These are phyloP conservation scores for Hippocampus kuda DNA, from an alignment of 2,797 vertebrate genomes.

Conservation along the genomic window DNA sequence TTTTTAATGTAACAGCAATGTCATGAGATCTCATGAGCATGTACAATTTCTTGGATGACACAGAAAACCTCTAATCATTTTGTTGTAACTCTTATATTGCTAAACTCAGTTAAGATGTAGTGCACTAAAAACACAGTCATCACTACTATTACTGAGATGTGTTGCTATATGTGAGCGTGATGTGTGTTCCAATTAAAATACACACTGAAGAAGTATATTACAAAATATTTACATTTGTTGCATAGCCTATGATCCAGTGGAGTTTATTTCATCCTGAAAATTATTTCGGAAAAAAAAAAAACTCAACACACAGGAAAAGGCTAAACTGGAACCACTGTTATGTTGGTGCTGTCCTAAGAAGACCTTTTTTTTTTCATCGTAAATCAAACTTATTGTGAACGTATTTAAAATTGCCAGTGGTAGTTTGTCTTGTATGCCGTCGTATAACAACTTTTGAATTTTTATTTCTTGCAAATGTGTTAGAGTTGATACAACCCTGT, in stretches of 20 bases:
- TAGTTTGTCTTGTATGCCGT: conserved; percentile 61
- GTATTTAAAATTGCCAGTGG: conserved; percentile 68
- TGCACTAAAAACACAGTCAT: conserved; percentile 65
- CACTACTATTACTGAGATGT: conserved; percentile 40
- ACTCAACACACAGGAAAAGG: conserved; percentile 46
- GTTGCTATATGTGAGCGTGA: conserved; percentile 44
- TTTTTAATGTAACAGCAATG: conserved; percentile 34
- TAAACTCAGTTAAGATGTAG: conserved; percentile 59
- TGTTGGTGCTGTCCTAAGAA: conserved; percentile 46
- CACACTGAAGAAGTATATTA: conserved; percentile 24
- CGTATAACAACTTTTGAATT: conserved; percentile 61
- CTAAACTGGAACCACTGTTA: conserved; percentile 56
- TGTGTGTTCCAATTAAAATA: conserved; percentile 18
- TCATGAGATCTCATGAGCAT: conserved; percentile 54
- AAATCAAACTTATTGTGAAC: conserved; percentile 62
- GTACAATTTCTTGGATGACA: conserved; percentile 58
- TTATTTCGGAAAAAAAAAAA: conserved; percentile 7
- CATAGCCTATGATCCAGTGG: conserved; percentile 13
- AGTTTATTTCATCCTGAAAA: conserved; percentile 12
- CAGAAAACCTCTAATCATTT: conserved; percentile 49
- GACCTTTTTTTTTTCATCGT: conserved; percentile 36
- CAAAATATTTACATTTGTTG: conserved; percentile 25
- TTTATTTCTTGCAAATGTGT: conserved; percentile 49
- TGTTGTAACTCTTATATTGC: conserved; percentile 53
- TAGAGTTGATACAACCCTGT: conserved; percentile 56